Conservation (phyloP, 2,113 vertebrate species). For the Nibea coibor region DNA sequence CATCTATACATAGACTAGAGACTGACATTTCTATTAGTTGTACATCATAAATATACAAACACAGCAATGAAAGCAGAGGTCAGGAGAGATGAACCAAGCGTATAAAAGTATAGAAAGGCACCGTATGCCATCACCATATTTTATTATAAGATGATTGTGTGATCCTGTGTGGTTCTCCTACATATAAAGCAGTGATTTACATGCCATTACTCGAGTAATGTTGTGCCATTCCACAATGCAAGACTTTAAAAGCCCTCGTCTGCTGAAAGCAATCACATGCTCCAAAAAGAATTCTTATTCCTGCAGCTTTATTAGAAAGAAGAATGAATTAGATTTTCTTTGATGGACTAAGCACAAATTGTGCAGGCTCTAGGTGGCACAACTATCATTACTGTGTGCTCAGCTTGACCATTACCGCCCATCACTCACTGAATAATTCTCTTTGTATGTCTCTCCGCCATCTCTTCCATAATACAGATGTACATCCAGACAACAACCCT, state of each 20-base stretch:
- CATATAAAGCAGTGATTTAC: conserved; percentile 1
- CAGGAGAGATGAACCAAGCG: conserved; percentile 5
- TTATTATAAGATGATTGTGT: neutral
- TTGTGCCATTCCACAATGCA: neutral
- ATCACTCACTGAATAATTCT: neutral
- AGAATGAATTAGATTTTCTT: neutral
- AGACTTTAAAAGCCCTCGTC: neutral
- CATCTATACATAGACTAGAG: conserved; percentile 28
- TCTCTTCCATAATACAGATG: conserved; percentile 84
- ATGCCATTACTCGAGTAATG: neutral
- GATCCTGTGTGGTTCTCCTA: neutral
- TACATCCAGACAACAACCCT: conserved; percentile 97
- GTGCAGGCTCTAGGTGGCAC: neutral
- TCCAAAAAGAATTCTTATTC: conserved; percentile 7
- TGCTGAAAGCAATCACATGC: conserved; percentile 9
- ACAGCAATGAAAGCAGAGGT: conserved; percentile 11
- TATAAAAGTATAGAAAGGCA: neutral
- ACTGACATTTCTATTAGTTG: conserved; percentile 33
- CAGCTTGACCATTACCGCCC: neutral
- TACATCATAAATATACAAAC: conserved; percentile 51
- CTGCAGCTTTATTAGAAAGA: conserved; percentile 11
- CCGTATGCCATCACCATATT: neutral
- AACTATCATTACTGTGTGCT: neutral
- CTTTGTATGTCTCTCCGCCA: conserved; percentile 10
- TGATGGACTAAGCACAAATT: neutral